Conservation (phyloP, 1,140 invertebrate genomes). For the Leptinotarsa defecta region DNA sequence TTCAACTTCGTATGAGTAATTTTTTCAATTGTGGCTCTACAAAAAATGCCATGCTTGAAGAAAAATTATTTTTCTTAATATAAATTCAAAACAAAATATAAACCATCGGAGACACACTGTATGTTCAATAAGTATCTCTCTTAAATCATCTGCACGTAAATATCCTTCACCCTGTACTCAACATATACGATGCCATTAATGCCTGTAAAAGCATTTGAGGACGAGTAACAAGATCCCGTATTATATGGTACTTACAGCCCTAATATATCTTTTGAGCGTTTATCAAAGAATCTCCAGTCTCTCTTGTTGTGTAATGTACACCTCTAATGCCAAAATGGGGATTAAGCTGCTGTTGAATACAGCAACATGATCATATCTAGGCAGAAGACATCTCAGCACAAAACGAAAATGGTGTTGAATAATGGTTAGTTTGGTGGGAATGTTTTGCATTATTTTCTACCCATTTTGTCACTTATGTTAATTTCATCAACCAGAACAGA, state of each 20-base stretch:
- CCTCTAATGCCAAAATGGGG: constrained; percentile 40
- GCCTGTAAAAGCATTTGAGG: constrained; percentile 9
- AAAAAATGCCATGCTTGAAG: too few species aligned
- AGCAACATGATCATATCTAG: constrained; percentile 23
- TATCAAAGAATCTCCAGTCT: constrained; percentile 43
- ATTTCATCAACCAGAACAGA: neutral
- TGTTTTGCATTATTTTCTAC: neutral
- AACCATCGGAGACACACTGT: too few species aligned
- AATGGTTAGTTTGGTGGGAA: constrained; percentile 26
- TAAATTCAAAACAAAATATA: too few species aligned
- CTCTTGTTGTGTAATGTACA: constrained; percentile 40
- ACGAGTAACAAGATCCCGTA: constrained; percentile 43
- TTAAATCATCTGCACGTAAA: neutral
- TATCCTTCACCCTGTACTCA: constrained; percentile 4
- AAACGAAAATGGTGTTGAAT: constrained; percentile 17
- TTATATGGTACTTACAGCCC: constrained; percentile 43
- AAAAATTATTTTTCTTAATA: too few species aligned
- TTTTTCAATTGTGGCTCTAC: too few species aligned
- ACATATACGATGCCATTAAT: constrained; percentile 4
- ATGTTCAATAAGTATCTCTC: too few species aligned
- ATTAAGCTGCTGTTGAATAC: constrained; percentile 15
- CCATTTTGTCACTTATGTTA: constrained; percentile 1
- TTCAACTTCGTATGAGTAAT: too few species aligned
- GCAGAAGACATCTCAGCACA: neutral
- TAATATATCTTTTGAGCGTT: constrained; percentile 46